These are phyloP conservation scores for Camponotus floridanus DNA, from an alignment of 1,140 invertebrate species.

Conservation along the genomic window DNA sequence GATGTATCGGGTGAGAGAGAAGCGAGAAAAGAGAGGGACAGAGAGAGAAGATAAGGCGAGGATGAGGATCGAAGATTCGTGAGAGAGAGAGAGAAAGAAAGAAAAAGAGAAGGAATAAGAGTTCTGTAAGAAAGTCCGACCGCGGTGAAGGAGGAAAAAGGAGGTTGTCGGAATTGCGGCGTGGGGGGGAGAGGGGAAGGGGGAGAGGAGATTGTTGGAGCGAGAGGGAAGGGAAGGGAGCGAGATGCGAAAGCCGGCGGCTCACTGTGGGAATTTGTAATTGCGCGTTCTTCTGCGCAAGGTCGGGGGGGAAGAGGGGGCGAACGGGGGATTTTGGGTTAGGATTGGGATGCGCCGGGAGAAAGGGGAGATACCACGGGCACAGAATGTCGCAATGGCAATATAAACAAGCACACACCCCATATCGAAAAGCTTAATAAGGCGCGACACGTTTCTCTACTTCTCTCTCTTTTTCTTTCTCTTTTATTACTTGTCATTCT, in stretches of 20 bases:
- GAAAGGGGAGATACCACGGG: not conserved
- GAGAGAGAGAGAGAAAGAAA: conserved; percentile 22
- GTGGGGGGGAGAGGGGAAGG: too few species aligned
- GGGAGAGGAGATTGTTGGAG: not conserved
- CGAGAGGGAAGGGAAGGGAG: conserved; percentile 29
- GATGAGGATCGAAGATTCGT: conserved; percentile 1
- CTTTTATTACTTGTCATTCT: not conserved
- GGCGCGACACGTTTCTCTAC: not conserved
- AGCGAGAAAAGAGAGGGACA: not conserved
- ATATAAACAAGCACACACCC: not conserved
- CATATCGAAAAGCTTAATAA: conserved; percentile 25
- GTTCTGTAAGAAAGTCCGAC: conserved; percentile 62
- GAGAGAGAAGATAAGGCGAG: not conserved
- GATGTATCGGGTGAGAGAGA: conserved; percentile 38
- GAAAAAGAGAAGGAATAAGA: conserved; percentile 14
- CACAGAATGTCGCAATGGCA: conserved; percentile 8
- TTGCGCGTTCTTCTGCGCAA: conserved; percentile 74
- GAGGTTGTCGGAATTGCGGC: not conserved
- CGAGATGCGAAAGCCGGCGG: conserved; percentile 57
- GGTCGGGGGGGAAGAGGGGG: not conserved
- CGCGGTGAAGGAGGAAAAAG: conserved; percentile 41
- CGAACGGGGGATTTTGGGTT: conserved; percentile 1
- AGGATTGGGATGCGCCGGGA: not conserved
- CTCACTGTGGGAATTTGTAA: conserved; percentile 84
- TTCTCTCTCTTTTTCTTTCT: too few species aligned